Percentiles rank a stretch among this genome's conserved stretches.
Evolutionary conservation across 2,888 invertebrate genomes (phyloP).

Genomic region (Sesamia inferens): DNA sequence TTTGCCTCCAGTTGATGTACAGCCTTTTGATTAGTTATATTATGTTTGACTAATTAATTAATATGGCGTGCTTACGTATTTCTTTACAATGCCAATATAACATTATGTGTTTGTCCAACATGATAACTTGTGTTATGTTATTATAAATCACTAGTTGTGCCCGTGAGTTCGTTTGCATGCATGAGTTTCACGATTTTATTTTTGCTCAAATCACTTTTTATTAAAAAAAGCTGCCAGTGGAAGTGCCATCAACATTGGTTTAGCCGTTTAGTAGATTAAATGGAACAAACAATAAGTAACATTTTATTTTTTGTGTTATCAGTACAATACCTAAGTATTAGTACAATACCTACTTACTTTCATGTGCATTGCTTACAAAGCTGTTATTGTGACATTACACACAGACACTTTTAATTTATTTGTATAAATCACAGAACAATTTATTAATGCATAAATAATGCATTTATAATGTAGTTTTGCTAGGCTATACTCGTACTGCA

Average conservation of each 20-base stretch:
- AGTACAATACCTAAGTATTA: too few relatives aligned
- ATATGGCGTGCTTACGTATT: not conserved
- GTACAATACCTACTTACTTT: too few relatives aligned
- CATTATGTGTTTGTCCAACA: slow-evolving; percentile 2
- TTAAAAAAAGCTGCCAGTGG: not conserved
- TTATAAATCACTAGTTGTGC: not conserved
- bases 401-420: not conserved
- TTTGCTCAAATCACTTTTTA: too few relatives aligned
- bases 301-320: too few relatives aligned
- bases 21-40: slow-evolving; percentile 37
- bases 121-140: slow-evolving; percentile 6
- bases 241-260: not conserved
- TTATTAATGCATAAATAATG: not conserved
- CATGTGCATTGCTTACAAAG: not conserved
- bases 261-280: not conserved
- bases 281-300: not conserved
- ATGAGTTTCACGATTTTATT: not conserved
- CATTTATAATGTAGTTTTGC: slow-evolving; percentile 1
- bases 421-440: not conserved
- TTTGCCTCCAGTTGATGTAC: slow-evolving; percentile 23
- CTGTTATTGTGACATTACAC: not conserved
- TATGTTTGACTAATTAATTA: slow-evolving; percentile 32
- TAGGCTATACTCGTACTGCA: not conserved
- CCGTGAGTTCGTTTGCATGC: not conserved
- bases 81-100: slow-evolving; percentile 27